These are phyloP conservation scores for Eustalomyia histrio DNA, from an alignment of 2,888 invertebrate species.

Conservation along the genomic window DNA sequence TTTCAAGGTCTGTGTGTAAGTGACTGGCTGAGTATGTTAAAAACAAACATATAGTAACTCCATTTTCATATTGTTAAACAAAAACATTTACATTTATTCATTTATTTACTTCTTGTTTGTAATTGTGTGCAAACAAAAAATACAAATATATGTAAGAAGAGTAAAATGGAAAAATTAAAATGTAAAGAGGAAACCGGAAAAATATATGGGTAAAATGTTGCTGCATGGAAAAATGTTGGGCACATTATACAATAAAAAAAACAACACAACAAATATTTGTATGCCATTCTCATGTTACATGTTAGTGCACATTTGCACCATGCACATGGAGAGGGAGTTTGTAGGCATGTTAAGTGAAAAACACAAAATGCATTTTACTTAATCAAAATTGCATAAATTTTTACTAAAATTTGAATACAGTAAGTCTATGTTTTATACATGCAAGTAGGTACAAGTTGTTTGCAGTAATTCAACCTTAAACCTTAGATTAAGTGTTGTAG, in stretches of 20 bases:
- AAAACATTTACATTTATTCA: background rate
- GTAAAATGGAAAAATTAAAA: background rate
- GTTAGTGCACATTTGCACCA: background rate
- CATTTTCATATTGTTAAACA: background rate
- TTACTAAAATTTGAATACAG: conserved; percentile 23
- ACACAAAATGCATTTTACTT: conserved; percentile 47
- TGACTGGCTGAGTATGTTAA: conserved; percentile 18
- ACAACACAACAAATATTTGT: background rate
- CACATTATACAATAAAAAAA: background rate
- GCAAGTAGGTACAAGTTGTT: background rate
- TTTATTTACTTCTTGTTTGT: background rate
- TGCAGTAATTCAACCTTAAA: conserved; percentile 56
- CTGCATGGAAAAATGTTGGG: conserved; percentile 15
- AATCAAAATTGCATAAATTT: conserved; percentile 52
- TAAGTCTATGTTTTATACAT: conserved; percentile 10
- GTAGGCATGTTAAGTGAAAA: conserved; percentile 11
- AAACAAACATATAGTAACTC: conserved; percentile 23
- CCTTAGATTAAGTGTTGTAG: conserved; percentile 35
- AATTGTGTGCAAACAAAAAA: background rate
- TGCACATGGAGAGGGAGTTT: background rate
- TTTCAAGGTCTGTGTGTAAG: too few species aligned
- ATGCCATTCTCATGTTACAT: conserved; percentile 39
- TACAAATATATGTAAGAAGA: background rate
- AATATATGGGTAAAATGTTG: background rate
- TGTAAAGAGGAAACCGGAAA: conserved; percentile 1